Conservation (phyloP, 2,888 invertebrate genomes). For the Drosophila longiperda region DNA sequence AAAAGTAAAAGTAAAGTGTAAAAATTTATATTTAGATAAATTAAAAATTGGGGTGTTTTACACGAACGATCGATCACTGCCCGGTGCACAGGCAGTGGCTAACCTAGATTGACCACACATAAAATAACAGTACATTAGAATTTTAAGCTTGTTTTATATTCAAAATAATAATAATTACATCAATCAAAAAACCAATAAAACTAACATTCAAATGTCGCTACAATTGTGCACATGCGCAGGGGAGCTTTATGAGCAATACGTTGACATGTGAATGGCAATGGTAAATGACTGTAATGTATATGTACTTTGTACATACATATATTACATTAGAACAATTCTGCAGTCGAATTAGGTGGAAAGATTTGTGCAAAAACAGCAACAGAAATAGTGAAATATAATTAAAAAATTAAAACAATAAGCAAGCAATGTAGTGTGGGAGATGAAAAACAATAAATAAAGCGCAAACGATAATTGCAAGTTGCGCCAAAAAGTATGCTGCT, state of each 20-base stretch:
- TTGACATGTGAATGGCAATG: slow-evolving; percentile 6
- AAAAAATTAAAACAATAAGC: not conserved
- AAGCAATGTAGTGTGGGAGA: not conserved
- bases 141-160: not conserved
- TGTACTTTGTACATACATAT: slow-evolving; percentile 5
- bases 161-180: not conserved
- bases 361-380: not conserved
- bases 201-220: slow-evolving; percentile 10
- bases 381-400: not conserved
- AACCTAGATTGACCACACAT: not conserved
- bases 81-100: not conserved
- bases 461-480: slow-evolving; percentile 14
- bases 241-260: not conserved
- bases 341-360: slow-evolving; percentile 14
- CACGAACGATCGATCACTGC: not conserved
- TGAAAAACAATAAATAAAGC: not conserved
- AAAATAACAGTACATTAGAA: not conserved
- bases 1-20: not conserved
- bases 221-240: slow-evolving; percentile 28
- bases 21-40: not conserved
- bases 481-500: slow-evolving; percentile 28
- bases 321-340: slow-evolving; percentile 12
- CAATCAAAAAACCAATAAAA: not conserved
- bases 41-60: not conserved
- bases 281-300: slow-evolving; percentile 17